Evolutionary conservation across 2,797 vertebrate species (phyloP).

Genomic region (Acipenser ruthenus): DNA sequence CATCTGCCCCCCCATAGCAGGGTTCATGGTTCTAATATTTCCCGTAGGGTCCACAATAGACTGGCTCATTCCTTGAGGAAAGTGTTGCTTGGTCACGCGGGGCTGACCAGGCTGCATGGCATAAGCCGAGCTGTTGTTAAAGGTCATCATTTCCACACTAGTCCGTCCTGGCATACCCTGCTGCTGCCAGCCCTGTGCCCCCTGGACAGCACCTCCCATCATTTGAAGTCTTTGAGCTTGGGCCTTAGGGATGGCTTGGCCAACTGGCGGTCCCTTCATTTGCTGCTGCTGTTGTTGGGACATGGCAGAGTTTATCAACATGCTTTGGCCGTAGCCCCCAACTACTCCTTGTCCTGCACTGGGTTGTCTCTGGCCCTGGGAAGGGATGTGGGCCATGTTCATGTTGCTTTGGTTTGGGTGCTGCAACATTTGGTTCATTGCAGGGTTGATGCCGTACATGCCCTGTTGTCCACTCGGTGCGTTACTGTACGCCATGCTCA

Average conservation of each 20-base stretch:
- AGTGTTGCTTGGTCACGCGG: conserved; percentile 84
- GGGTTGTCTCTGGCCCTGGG: conserved; percentile 68
- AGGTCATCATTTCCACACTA: conserved; percentile 83
- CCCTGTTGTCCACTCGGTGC: conserved; percentile 72
- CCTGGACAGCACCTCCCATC: conserved; percentile 67
- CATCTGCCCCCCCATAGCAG: conserved; percentile 79
- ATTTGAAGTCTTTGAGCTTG: conserved; percentile 89
- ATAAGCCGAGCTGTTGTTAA: conserved; percentile 71
- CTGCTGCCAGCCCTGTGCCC: conserved; percentile 37
- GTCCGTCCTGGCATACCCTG: conserved; percentile 82
- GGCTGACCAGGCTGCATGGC: conserved; percentile 75
- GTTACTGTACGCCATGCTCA: conserved; percentile 78
- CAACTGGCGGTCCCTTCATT: conserved; percentile 70
- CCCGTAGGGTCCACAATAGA: conserved; percentile 63
- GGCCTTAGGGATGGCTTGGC: conserved; percentile 73
- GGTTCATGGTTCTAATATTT: conserved; percentile 66
- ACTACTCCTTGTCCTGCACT: conserved; percentile 53
- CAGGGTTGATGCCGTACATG: conserved; percentile 81
- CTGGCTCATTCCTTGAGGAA: conserved; percentile 75
- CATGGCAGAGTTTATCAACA: conserved; percentile 82
- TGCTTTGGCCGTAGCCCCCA: conserved; percentile 73
- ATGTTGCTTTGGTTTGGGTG: conserved; percentile 90
- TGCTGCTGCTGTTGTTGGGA: conserved; percentile 57
- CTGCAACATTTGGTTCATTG: conserved; percentile 92
- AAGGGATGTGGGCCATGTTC: conserved; percentile 66